Conservation (phyloP, 1,140 invertebrate genomes). For the Ectropis grisescens region DNA sequence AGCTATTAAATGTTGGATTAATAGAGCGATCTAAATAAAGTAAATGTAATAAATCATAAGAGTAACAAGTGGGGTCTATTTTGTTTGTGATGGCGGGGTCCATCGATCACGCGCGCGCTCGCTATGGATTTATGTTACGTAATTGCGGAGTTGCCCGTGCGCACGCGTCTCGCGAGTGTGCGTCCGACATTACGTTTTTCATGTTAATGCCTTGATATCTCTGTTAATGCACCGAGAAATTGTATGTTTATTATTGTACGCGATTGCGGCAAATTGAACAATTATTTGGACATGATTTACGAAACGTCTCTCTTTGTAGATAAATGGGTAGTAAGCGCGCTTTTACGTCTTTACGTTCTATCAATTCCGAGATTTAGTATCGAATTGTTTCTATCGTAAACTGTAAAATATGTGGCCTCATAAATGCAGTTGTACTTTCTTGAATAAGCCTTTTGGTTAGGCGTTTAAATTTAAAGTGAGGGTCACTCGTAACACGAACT, state of each 20-base stretch:
- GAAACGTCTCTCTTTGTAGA: too few species aligned
- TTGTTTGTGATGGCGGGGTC: slow-evolving; percentile 32
- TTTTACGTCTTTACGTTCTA: too few species aligned
- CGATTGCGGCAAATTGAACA: too few species aligned
- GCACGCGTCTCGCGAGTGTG: slow-evolving; percentile 14
- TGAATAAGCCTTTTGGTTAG: too few species aligned
- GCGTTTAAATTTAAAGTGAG: too few species aligned
- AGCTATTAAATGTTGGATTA: slow-evolving; percentile 6
- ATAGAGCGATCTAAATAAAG: slow-evolving; percentile 28
- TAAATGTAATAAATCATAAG: slow-evolving; percentile 36
- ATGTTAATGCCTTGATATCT: slow-evolving; percentile 26
- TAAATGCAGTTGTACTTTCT: too few species aligned
- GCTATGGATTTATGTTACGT: slow-evolving; percentile 50
- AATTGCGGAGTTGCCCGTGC: slow-evolving; percentile 42
- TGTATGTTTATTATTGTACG: slow-evolving; percentile 6
- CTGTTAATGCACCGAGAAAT: slow-evolving; percentile 14
- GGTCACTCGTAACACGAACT: too few species aligned
- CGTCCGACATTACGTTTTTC: slow-evolving; percentile 22
- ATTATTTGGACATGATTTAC: too few species aligned
- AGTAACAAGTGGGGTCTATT: slow-evolving; percentile 36
- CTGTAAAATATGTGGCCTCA: too few species aligned
- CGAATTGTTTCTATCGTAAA: too few species aligned
- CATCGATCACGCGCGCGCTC: slow-evolving; percentile 45
- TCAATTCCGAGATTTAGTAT: too few species aligned
- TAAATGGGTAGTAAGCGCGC: too few species aligned